Base-by-base conservation (phyloP, 2,888 invertebrate genomes). In the Nomada fucata region DNA sequence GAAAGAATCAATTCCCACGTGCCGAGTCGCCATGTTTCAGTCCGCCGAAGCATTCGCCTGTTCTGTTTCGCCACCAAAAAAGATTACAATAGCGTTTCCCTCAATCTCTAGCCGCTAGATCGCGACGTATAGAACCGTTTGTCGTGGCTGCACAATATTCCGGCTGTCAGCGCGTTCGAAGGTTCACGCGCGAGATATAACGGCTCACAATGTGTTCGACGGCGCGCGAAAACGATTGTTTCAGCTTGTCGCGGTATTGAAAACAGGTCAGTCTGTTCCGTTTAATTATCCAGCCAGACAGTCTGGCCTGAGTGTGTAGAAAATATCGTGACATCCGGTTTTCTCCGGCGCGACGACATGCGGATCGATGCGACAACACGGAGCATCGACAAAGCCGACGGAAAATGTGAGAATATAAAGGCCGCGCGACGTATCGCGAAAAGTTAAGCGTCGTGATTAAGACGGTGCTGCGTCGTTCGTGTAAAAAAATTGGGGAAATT, bases 231-330 rank as follows among this genome's bases (percentile, higher is more conserved):
- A 61, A 68, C 80, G 68, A 80, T 80, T 76, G 80, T 79, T 82
- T 23, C 61, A 67, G 53, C 67, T 55, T 74, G 64, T 36, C 29
- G 26, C 55, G 50, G 57, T 55, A 71, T 67, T 50, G 69, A 64
- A 77, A 65, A 72, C 76, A 69, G 80, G 75, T 72, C 70, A 68
- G 68, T 44, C 60, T n/a, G 73, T 82, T 80, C 82, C 76, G 80
- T 76, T 82, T 82, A 82, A 82, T 82, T 82, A 82, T 80, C 71
- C 75, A 60, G 23, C 44, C 74, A 73, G 81, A 67, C 79, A 70
- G 55, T 15, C 55, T 60, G 15, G 26, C 65, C 67, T 72, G 78
- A 70, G n/a, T 85, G 63, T 68, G 63, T 57, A 61, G 82, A 82
- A 85, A 85, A 77, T 82, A 74, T 71, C 59, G 69, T 29, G 53